These are phyloP conservation scores for Onychorhynchus coronatus DNA, from an alignment of 2,113 vertebrate species.

Conservation along the genomic window DNA sequence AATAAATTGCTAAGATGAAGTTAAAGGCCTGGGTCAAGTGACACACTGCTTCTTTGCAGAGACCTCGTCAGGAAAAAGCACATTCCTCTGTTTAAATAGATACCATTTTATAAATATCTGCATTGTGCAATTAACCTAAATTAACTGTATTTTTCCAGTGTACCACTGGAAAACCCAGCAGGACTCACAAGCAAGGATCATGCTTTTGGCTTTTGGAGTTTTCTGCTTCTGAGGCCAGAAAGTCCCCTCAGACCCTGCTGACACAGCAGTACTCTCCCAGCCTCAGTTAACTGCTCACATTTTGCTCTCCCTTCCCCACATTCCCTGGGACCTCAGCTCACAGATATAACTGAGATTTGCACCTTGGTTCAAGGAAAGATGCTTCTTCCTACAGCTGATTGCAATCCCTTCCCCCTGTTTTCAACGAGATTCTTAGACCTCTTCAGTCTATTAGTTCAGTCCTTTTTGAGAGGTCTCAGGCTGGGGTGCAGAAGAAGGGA, in stretches of 20 bases:
- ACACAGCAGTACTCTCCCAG: neutral
- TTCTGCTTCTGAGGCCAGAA: slow-evolving; percentile 7
- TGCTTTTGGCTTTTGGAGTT: neutral
- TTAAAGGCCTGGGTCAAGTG: slow-evolving; percentile 29
- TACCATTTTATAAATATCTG: neutral
- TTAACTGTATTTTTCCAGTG: neutral
- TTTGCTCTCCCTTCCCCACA: neutral
- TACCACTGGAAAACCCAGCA: neutral
- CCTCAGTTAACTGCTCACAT: neutral
- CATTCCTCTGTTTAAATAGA: slow-evolving; percentile 6
- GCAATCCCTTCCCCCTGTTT: neutral
- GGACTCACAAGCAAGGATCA: neutral
- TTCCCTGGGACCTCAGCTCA: neutral
- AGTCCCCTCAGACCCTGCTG: neutral
- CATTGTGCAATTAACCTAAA: neutral
- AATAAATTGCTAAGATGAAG: slow-evolving; percentile 38
- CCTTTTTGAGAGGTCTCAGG: neutral
- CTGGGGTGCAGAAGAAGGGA: neutral
- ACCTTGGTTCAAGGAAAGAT: neutral
- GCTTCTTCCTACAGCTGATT: fast-evolving
- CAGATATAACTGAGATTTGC: fast-evolving
- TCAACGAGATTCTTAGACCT: neutral
- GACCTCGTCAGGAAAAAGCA: neutral
- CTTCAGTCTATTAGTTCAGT: neutral
- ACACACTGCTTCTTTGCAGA: neutral